phyloP scores from a whole-genome alignment of 2,113 vertebrate species.

The Miniopterus natalensis region DNA sequence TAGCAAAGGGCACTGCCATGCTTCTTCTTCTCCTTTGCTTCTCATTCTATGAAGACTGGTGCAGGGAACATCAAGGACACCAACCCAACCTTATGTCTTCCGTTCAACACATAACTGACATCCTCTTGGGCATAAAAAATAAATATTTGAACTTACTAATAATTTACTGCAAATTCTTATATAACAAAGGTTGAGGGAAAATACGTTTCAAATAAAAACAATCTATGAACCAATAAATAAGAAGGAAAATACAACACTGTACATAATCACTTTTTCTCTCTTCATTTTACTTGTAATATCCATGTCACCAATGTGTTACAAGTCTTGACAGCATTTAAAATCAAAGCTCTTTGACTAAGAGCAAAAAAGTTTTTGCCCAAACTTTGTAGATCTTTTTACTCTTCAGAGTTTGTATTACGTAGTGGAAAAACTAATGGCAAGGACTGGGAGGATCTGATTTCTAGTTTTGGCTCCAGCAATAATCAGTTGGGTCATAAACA shows the following conservation, averaged over 20 bases:
- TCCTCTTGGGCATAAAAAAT: not conserved
- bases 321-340: not conserved
- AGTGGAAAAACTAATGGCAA: not conserved
- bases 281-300: not conserved
- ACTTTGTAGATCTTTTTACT: not conserved
- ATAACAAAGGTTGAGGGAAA: not conserved
- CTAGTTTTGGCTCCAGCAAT: not conserved
- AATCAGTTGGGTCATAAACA: not conserved
- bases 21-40: not conserved
- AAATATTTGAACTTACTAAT: not conserved
- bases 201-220: not conserved
- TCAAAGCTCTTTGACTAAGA: not conserved
- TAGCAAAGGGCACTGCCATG: not conserved
- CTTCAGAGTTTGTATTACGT: not conserved
- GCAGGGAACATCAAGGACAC: not conserved
- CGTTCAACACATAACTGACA: not conserved
- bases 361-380: not conserved
- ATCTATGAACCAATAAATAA: not conserved
- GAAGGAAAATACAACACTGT: slow-evolving; percentile 2
- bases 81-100: not conserved
- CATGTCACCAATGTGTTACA: not conserved
- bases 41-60: not conserved
- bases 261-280: not conserved
- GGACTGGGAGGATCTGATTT: not conserved
- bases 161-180: not conserved